Conservation (phyloP, 2,888 invertebrate genomes). For the Cerceris ruficornis region DNA sequence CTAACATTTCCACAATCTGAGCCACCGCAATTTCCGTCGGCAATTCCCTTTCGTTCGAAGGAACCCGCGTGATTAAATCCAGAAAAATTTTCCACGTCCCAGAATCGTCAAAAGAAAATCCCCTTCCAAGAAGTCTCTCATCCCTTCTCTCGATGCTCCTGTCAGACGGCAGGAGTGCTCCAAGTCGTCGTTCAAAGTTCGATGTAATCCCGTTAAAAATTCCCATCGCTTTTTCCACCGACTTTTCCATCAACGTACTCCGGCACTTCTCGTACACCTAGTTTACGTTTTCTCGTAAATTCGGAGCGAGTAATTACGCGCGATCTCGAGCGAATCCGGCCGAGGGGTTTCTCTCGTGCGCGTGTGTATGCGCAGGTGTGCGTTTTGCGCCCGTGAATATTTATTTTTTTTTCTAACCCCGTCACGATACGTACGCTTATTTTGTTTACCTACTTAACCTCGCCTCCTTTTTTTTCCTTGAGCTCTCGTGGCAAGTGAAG, state of each 20-base stretch:
- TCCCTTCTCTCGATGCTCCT: too few relatives aligned
- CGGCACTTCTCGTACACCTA: too few relatives aligned
- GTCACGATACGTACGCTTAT: conserved; percentile 19
- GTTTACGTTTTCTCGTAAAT: conserved; percentile 4
- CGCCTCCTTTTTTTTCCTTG: background rate
- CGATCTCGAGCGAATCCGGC: conserved; percentile 2
- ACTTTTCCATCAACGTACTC: conserved; percentile 11
- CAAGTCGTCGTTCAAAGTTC: too few relatives aligned
- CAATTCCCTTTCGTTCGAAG: too few relatives aligned
- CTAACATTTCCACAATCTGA: too few relatives aligned
- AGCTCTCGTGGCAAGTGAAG: conserved; percentile 6
- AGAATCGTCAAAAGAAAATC: too few relatives aligned
- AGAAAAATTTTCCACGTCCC: too few relatives aligned
- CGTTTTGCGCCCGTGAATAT: background rate
- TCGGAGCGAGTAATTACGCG: conserved; percentile 20
- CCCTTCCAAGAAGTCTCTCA: too few relatives aligned
- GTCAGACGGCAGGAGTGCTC: too few relatives aligned
- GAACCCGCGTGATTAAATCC: too few relatives aligned
- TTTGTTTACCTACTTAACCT: conserved; percentile 31
- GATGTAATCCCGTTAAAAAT: too few relatives aligned
- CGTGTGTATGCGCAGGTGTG: background rate
- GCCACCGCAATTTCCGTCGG: too few relatives aligned
- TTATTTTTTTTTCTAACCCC: background rate
- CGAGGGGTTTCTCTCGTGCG: background rate
- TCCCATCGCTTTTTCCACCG: background rate